Base-by-base conservation (phyloP, 2,113 vertebrate species). In the Petroica traversi region DNA sequence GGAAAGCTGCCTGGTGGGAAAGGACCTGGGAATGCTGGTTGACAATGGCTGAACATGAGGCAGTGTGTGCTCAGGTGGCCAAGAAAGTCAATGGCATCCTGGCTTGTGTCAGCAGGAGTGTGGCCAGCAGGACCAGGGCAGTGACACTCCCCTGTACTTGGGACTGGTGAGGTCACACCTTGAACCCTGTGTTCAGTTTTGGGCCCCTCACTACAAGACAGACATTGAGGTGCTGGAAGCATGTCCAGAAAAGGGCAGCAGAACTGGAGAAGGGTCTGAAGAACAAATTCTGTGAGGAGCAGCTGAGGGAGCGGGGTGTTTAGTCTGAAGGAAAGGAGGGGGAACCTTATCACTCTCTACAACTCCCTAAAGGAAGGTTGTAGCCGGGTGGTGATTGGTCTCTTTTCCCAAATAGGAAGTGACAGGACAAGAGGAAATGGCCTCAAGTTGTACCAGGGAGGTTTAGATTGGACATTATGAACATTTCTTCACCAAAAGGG, bases 1-100 rank as follows among this genome's bases (percentile, higher is more conserved):
- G 63, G 58, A 51, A 84, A 31, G 17, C 43, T 78, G 43, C 66
- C 24, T n/a, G 29, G 14, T 46, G 20, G 43, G 19, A 51, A 66
- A 38, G 51, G 5, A 34, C 12, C 45, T 78, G 14, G 5, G 14
- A 4, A 2, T 58, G 36, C 28, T 84, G 17, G 24, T 22, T 72
- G 51, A 8, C 29, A 41, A 25, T 14, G 11, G 2, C 24, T 38
- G 43, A 51, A 38, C 36, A 11, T 22, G 49, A 38, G 8, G 8
- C 36, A 57, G 7, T 0, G 0, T 71, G 24, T 64, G 43, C 45
- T 36, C 58, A 72, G n/a, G 24, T 51, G 51, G 24, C n/a, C 58
- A 34, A 23, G 51, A 31, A 64, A 14, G 51, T 33, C 58, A 64
- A 0, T 58, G 58, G 6, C 20, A 31, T 40, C 8, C 6, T 78